Base-by-base conservation (phyloP, 2,797 vertebrate species). In the Orientallactaga sibirica region DNA sequence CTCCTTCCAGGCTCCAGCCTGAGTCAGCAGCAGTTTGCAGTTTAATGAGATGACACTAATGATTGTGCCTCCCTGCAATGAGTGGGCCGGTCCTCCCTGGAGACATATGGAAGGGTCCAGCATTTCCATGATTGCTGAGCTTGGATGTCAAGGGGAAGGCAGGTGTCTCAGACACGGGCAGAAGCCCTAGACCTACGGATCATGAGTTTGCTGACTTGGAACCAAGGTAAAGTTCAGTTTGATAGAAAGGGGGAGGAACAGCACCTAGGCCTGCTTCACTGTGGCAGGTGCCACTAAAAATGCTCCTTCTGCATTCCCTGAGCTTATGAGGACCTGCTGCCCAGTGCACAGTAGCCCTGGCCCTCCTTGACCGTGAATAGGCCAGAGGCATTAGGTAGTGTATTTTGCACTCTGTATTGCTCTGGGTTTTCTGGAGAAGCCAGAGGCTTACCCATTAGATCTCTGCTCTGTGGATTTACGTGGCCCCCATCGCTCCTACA, bases 21-120 rank as follows among this genome's bases (percentile, higher is more conserved):
- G 97, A 97, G 94, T 98, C 97, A 97, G 96, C 97, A 97, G 96
- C 88, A 74, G 84, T 92, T 93, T 95, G 88, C 91, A 87, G 88
- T 90, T 97, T 97, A 98, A 98, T 80, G 85, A 98, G 95, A 96
- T 97, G 97, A 96, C 96, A 96, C 89, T 96, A 97, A 98, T 29
- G 91, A 96, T 94, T 77, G 74, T 96, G 95, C 86, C 95, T 98
- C 97, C 78, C 95, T 90, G 94, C 88, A 92, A 92, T n/a, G 96
- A 97, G 94, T 52, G 86, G 95, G 68, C 87, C 68, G 93, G 84
- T 88, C 90, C 71, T 97, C 97, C 96, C 96, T 48, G 74, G 92
- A 97, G 96, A 95, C 93, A 82, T 70, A 75, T 88, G 82, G 88
- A 95, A 97, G 90, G 82, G 75, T 78, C 87, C 92, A 92, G 83